Conservation (phyloP, 1,140 invertebrate species). For the Oreohelix idahoensis region DNA sequence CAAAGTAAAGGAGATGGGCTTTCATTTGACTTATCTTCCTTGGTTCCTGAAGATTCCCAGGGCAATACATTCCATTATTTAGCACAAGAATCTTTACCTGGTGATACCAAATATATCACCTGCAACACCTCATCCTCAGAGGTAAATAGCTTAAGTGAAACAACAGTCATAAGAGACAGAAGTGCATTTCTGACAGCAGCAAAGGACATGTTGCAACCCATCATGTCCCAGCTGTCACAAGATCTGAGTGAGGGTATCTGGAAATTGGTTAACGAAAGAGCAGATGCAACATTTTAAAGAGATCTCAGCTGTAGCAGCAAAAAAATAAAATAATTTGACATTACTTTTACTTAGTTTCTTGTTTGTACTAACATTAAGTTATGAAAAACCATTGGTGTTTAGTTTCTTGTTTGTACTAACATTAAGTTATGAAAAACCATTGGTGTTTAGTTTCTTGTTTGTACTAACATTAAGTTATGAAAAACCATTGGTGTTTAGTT, state of each 20-base stretch:
- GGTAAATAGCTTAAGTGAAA: background rate
- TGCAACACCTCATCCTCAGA: background rate
- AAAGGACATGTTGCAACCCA: conserved; percentile 42
- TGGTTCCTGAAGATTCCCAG: background rate
- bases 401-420: no score
- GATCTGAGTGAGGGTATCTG: conserved; percentile 42
- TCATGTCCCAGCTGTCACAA: conserved; percentile 40
- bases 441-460: no score
- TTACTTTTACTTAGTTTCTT: background rate
- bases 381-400: no score
- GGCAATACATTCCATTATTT: conserved; percentile 23
- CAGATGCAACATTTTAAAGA: conserved; percentile 15
- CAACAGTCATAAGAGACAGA: background rate
- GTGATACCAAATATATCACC: background rate
- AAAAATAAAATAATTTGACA: background rate
- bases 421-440: no score
- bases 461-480: no score
- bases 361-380: background rate
- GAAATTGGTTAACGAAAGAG: conserved; percentile 31
- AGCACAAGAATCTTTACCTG: background rate
- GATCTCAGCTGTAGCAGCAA: background rate
- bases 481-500: no score
- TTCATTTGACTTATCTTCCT: background rate
- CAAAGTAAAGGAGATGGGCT: background rate
- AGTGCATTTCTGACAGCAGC: conserved; percentile 26